Conservation (phyloP, 2,888 invertebrate genomes). For the Diloba caeruleocephala region DNA sequence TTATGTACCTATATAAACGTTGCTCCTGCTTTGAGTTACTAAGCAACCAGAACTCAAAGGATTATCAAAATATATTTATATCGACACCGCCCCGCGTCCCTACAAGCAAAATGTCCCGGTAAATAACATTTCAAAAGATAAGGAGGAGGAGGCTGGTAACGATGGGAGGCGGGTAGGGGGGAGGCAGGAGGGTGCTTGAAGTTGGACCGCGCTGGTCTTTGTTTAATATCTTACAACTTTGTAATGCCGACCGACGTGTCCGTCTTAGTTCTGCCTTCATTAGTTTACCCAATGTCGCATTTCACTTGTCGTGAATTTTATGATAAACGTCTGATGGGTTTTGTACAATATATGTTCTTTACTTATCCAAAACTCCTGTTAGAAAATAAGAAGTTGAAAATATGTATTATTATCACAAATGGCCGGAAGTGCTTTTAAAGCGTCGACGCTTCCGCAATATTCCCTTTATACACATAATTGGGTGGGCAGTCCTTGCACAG, state of each 20-base stretch:
- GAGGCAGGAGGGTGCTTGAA: slow-evolving; percentile 6
- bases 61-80: slow-evolving; percentile 42
- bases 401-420: too few species aligned
- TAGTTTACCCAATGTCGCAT: neutral
- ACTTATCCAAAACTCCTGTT: too few species aligned
- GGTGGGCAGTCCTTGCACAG: slow-evolving; percentile 14
- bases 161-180: neutral
- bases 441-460: slow-evolving; percentile 21
- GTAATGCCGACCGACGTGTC: slow-evolving; percentile 36
- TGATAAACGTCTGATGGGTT: too few species aligned
- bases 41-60: slow-evolving; percentile 1
- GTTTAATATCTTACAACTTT: slow-evolving; percentile 55
- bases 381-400: too few species aligned
- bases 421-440: slow-evolving; percentile 13
- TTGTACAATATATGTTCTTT: too few species aligned
- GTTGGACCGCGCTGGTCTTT: slow-evolving; percentile 39
- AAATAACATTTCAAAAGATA: slow-evolving; percentile 59
- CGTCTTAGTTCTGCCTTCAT: slow-evolving; percentile 31
- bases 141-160: slow-evolving; percentile 22
- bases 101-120: slow-evolving; percentile 57
- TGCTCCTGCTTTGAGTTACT: neutral
- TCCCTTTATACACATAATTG: slow-evolving; percentile 21
- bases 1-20: too few species aligned
- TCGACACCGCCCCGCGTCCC: slow-evolving; percentile 26
- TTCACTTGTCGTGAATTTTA: too few species aligned